Conservation (phyloP, 2,888 invertebrate species). For the Tuta absoluta region DNA sequence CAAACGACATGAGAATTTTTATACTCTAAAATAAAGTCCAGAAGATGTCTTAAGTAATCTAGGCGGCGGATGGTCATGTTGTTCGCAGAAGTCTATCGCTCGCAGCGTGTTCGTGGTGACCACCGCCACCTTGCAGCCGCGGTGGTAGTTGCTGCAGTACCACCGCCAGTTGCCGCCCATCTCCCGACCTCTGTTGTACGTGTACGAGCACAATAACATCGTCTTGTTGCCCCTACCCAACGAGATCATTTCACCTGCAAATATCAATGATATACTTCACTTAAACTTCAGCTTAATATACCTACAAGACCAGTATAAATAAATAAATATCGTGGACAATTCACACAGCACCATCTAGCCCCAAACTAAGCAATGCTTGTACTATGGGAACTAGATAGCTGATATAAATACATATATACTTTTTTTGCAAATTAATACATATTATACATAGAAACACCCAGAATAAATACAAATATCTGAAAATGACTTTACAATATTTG, state of each 20-base stretch:
- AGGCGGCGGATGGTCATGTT: slow-evolving; percentile 38
- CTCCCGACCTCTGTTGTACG: not conserved
- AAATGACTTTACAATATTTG: too few relatives aligned
- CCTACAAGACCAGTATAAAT: not conserved
- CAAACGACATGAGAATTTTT: too few relatives aligned
- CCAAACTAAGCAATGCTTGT: too few relatives aligned
- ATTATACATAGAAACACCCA: too few relatives aligned
- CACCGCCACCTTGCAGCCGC: not conserved
- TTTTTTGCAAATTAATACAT: too few relatives aligned
- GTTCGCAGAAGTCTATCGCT: slow-evolving; percentile 20
- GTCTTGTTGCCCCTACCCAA: not conserved
- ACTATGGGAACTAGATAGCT: too few relatives aligned
- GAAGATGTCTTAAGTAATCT: slow-evolving; percentile 27
- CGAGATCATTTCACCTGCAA: slow-evolving; percentile 13
- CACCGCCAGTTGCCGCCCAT: slow-evolving; percentile 31
- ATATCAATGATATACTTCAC: not conserved
- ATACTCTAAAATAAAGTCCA: slow-evolving; percentile 31
- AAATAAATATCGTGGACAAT: too few relatives aligned
- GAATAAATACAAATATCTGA: too few relatives aligned
- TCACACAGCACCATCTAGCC: too few relatives aligned
- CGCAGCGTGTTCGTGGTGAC: not conserved
- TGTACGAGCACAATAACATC: not conserved
- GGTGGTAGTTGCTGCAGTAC: slow-evolving; percentile 39
- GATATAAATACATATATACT: too few relatives aligned
- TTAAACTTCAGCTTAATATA: not conserved